phyloP scores from a whole-genome alignment of 2,888 invertebrate species.

The Drosophila peninsularis region DNA sequence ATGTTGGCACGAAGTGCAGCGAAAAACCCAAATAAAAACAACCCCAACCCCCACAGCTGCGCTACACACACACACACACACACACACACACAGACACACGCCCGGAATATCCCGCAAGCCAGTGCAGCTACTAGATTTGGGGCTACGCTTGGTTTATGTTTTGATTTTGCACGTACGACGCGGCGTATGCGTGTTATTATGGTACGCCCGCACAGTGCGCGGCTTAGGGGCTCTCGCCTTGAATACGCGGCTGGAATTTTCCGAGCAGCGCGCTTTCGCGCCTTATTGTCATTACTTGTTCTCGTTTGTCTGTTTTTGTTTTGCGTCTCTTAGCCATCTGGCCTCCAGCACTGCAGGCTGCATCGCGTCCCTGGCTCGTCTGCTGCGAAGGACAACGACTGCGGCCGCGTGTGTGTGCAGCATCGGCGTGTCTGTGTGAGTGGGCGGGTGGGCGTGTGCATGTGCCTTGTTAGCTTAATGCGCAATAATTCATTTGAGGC shows the following conservation, averaged over 20 bases:
- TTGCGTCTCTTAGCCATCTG: slow-evolving; percentile 32
- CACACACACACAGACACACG: neutral
- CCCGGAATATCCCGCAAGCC: slow-evolving; percentile 2
- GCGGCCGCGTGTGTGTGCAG: slow-evolving; percentile 17
- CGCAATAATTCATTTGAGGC: slow-evolving; percentile 67
- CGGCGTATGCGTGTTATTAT: slow-evolving; percentile 71
- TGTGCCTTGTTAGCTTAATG: slow-evolving; percentile 45
- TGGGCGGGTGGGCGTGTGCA: slow-evolving; percentile 11
- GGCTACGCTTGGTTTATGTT: slow-evolving; percentile 66
- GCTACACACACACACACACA: neutral
- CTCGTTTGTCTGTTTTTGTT: slow-evolving; percentile 15
- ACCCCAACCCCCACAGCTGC: slow-evolving; percentile 27
- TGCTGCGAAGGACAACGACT: slow-evolving; percentile 54
- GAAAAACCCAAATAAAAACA: slow-evolving; percentile 46
- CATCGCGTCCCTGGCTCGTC: slow-evolving; percentile 61
- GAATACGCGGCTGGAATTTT: slow-evolving; percentile 46
- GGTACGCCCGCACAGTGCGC: slow-evolving; percentile 17
- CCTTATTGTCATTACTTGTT: slow-evolving; percentile 65
- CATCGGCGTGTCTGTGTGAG: slow-evolving; percentile 10
- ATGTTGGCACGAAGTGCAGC: slow-evolving; percentile 54
- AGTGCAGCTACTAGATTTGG: slow-evolving; percentile 44
- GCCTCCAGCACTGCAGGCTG: slow-evolving; percentile 66
- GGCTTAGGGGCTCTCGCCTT: slow-evolving; percentile 32
- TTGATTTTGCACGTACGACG: slow-evolving; percentile 65
- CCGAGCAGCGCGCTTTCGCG: slow-evolving; percentile 51